Base-by-base conservation (phyloP, 2,888 invertebrate genomes). In the Margaritifera margaritifera region DNA sequence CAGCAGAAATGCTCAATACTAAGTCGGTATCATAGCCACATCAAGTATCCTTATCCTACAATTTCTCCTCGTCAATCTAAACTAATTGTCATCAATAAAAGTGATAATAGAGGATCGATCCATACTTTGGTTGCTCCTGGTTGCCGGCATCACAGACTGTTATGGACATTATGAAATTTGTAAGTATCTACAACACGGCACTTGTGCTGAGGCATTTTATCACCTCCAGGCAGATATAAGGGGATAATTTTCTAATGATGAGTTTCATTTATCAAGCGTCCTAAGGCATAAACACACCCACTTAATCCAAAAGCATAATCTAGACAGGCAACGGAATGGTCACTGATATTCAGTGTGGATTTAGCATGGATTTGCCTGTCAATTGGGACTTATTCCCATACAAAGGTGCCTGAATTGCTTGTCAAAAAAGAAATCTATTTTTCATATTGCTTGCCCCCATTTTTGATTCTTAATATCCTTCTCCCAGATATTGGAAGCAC, bases 191-290 rank as follows among this genome's bases (percentile, higher is more conserved):
- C 68, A 75, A 75, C 74, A 76, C 75, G 11, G 55, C 71, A 65
- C 77, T 78, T 77, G 64, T 69, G 59, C 24, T 62, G 27, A 57
- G 79, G 78, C 70, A 80, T 80, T 71, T 78, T 79, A 82, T 82
- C 81, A 78, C 77, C 78, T 77, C 64, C 68, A 25, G 31, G 50
- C 72, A 62, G 71, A 76, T 77, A 77, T 61, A 62, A 54, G 68
- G 65, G 79, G 78, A 80, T 82, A 80, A 80, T 79, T 78, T 78
- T 69, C 73, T 72, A 79, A 79, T 79, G 80, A 80, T 80, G 79
- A 77, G 72, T 59, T 64, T 67, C 56, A 79, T 78, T 80, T 80
- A 80, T 80, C 78, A 80, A 64, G 61, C 69, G 24, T 51, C 64
- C 59, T 71, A 75, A 73, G 63, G 59, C 70, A 54, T 52, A 54